These are phyloP conservation scores for Melanotaenia pygmaea DNA, from an alignment of 2,797 vertebrate species.

Conservation along the genomic window DNA sequence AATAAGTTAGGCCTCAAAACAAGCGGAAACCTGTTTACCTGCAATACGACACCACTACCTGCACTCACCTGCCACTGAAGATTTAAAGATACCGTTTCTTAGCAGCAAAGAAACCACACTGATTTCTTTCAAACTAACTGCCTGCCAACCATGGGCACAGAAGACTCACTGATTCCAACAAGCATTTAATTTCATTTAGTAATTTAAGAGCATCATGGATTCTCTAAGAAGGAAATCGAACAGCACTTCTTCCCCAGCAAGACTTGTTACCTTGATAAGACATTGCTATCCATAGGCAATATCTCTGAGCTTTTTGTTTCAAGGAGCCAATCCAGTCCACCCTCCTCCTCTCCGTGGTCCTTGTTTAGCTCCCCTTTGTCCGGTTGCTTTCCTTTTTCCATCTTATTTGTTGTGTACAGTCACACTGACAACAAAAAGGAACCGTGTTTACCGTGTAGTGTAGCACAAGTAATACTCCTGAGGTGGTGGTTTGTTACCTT, in stretches of 20 bases:
- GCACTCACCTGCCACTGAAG: not conserved
- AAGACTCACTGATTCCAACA: too few species aligned
- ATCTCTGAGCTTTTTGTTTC: conserved; percentile 3
- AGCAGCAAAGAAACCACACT: not conserved
- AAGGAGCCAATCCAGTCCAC: conserved; percentile 43
- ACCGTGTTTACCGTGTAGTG: conserved; percentile 14
- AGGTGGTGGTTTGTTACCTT: conserved; percentile 9
- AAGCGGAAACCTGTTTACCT: conserved; percentile 9
- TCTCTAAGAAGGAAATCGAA: not conserved
- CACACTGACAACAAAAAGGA: not conserved
- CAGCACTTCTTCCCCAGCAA: not conserved
- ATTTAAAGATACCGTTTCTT: not conserved
- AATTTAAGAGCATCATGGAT: not conserved
- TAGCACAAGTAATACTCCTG: not conserved
- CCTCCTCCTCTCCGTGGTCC: not conserved
- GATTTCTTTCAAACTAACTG: not conserved
- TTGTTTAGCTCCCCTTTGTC: not conserved
- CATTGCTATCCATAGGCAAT: conserved; percentile 54
- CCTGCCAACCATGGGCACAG: too few species aligned
- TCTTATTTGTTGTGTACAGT: not conserved
- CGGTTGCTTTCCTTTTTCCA: not conserved
- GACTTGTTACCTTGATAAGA: conserved; percentile 31
- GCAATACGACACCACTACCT: not conserved
- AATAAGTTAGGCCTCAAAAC: not conserved
- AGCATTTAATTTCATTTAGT: not conserved